Conservation (phyloP, 2,888 invertebrate species). For the Oligia fasciuncula region DNA sequence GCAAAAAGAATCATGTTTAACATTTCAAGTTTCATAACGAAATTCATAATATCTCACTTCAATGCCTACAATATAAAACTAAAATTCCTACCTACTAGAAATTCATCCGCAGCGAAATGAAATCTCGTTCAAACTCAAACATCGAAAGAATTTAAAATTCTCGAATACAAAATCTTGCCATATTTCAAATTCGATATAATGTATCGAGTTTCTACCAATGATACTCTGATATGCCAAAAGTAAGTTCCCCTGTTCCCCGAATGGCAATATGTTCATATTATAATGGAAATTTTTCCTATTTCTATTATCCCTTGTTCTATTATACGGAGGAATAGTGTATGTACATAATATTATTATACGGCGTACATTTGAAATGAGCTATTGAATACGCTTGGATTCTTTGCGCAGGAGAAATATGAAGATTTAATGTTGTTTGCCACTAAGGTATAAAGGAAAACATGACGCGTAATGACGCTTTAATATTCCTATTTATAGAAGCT, state of each 20-base stretch:
- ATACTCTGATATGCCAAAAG: slow-evolving; percentile 45
- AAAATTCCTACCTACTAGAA: slow-evolving; percentile 27
- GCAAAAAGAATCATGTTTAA: not conserved
- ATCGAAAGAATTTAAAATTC: slow-evolving; percentile 48
- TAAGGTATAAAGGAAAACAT: not conserved
- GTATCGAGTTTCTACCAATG: slow-evolving; percentile 28
- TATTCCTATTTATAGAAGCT: not conserved
- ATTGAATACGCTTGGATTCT: slow-evolving; percentile 27
- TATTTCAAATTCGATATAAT: slow-evolving; percentile 56
- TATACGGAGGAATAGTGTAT: slow-evolving; percentile 47
- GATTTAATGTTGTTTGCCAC: slow-evolving; percentile 18
- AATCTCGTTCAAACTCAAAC: slow-evolving; percentile 47
- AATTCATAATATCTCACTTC: not conserved
- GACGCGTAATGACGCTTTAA: not conserved
- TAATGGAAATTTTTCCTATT: slow-evolving; percentile 50
- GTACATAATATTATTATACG: slow-evolving; percentile 47
- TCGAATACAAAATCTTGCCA: slow-evolving; percentile 26
- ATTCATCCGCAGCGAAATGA: slow-evolving; percentile 28
- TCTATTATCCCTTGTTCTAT: slow-evolving; percentile 58
- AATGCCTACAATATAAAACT: slow-evolving; percentile 21
- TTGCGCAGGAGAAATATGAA: slow-evolving; percentile 14
- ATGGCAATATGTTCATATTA: slow-evolving; percentile 49
- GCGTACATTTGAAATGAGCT: slow-evolving; percentile 32
- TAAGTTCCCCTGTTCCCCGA: slow-evolving; percentile 39
- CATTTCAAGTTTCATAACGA: not conserved